Evolutionary conservation across 2,888 invertebrate genomes (phyloP), one percentile per base, ranked within the genome.

Genomic region (Entomobrya proxima): DNA sequence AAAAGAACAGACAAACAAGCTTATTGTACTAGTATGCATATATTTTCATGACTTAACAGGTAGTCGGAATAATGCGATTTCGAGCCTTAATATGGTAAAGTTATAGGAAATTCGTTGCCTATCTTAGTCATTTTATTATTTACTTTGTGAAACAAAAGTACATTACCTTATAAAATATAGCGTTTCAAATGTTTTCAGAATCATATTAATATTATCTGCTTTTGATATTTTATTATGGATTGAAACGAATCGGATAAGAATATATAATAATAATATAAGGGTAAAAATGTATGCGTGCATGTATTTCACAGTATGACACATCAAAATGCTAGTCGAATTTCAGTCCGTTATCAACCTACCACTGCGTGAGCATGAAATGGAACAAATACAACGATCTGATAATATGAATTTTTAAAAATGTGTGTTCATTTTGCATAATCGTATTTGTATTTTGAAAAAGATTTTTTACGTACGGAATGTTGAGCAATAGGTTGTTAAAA

Each of bases 281-380:
- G n/a, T n/a, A n/a, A n/a, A n/a, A n/a, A 69, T 69, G 69, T 44
- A 44, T 13, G 40, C 40, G 37, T 37, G n/a, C 69, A 27, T 69
- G 27, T 27, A 15, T 69, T 69, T 69, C 61, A 69, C 69, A 44
- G 44, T 69, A 27, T 69, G 69, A 69, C 69, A 64, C 61, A 69
- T 69, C 3, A 15, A 69, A 69, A 69, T 44, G 35, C n/a, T 32
- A 35, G 61, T 18, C 5, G 15, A 40, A 40, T 67, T 67, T 61
- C 2, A 69, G n/a, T 13, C 15, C 69, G 21, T 69, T 27, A 69
- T 69, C 69, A 44, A 44, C 69, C 69, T 27, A 69, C 69, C 69
- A 69, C 44, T 40, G 37, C 44, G 69, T 69, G 69, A 67, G 67
- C 67, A 67, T 67, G 67, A 13, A 35, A 67, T 40, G 24, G 40